A percentile compares a stretch with the other conserved stretches of the same genome.
These are phyloP conservation scores for Bubalus kerabau DNA, from an alignment of 2,113 vertebrate species.

Conservation along the genomic window DNA sequence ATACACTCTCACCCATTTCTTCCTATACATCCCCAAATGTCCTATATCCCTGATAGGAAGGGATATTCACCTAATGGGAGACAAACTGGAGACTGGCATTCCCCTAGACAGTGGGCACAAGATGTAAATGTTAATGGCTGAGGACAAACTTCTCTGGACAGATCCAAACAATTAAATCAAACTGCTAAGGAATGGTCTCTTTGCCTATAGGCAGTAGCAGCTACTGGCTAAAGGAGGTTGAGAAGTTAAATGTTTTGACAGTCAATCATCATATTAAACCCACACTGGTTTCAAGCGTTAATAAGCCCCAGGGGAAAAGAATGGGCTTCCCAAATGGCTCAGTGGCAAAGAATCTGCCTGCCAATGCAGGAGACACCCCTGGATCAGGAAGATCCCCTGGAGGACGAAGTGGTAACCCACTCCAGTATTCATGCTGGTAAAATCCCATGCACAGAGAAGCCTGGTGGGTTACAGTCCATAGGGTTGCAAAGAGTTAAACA, in stretches of 20 bases:
- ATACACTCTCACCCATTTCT: background rate
- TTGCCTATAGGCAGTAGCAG: background rate
- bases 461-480: background rate
- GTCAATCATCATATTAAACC: background rate
- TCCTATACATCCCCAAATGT: background rate
- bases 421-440: background rate
- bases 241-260: background rate
- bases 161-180: background rate
- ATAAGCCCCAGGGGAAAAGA: background rate
- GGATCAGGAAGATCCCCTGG: background rate
- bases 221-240: background rate
- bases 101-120: background rate
- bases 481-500: background rate
- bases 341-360: background rate
- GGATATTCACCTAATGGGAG: background rate
- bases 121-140: background rate
- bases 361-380: background rate
- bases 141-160: background rate
- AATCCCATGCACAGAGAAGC: background rate
- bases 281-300: background rate
- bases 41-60: background rate
- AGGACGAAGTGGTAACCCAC: background rate
- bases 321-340: background rate
- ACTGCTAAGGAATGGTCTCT: background rate
- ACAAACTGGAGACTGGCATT: background rate